A percentile compares a stretch with the other conserved stretches of the same genome.
Conservation (phyloP, 2,113 vertebrate genomes). For the Phalacrocorax pelagicus region DNA sequence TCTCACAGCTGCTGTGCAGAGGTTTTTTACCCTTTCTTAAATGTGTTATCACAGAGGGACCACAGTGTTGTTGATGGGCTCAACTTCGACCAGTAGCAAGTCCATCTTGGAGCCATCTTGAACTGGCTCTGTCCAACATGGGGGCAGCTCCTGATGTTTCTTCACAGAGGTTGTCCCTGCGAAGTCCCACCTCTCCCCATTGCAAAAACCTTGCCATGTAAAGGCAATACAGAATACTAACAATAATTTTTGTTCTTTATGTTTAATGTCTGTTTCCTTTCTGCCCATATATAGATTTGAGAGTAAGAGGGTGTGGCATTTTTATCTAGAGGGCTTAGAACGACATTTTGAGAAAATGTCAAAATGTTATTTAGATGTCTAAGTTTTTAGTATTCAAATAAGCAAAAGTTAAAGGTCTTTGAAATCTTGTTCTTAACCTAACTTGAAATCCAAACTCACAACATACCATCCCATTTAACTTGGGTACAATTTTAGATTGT, state of each 20-base stretch:
- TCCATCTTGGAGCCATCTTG: neutral
- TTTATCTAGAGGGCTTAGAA: neutral
- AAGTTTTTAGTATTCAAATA: neutral
- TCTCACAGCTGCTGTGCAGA: neutral
- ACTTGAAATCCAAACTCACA: neutral
- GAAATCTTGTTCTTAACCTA: neutral
- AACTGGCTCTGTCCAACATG: neutral
- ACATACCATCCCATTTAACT: neutral
- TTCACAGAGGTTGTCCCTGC: neutral
- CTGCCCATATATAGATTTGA: neutral
- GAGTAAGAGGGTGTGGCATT: neutral
- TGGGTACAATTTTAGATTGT: neutral
- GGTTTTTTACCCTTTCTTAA: neutral
- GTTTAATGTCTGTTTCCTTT: neutral
- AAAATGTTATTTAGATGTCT: neutral
- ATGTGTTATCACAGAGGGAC: neutral
- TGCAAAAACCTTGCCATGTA: neutral
- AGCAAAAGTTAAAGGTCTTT: neutral
- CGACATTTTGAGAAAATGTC: neutral
- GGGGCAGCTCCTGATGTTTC: neutral
- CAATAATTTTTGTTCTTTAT: neutral
- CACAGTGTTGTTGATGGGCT: neutral
- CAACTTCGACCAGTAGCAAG: neutral
- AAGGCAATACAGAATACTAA: neutral
- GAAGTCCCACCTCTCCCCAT: neutral